Percentiles rank a stretch among this genome's conserved stretches.
Evolutionary conservation across 2,797 vertebrate species (phyloP).

Genomic region (Cryptoprocta ferox): DNA sequence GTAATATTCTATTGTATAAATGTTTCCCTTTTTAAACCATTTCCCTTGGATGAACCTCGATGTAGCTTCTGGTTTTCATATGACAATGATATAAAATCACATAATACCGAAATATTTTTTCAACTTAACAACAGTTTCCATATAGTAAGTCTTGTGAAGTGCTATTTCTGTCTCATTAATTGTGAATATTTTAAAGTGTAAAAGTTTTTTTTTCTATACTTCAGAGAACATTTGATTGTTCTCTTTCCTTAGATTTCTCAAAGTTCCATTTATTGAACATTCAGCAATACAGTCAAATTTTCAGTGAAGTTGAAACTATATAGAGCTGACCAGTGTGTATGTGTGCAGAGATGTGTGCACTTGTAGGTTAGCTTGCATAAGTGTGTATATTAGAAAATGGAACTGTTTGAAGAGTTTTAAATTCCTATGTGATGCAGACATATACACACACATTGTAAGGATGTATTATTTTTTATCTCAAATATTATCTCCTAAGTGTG

Average conservation of each 20-base stretch:
- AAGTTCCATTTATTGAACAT: neutral
- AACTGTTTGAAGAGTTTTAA: neutral
- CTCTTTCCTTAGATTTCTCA: neutral
- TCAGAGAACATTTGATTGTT: neutral
- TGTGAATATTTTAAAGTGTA: neutral
- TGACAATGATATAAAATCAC: neutral
- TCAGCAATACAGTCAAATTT: neutral
- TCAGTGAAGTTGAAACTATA: neutral
- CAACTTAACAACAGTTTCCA: neutral
- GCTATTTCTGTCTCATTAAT: neutral
- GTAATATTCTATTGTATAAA: too few relatives aligned
- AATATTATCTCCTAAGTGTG: neutral
- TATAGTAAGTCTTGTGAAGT: neutral
- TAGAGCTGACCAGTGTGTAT: neutral
- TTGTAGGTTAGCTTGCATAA: rapidly evolving
- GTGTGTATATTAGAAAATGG: neutral
- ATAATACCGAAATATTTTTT: neutral
- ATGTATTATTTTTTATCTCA: neutral
- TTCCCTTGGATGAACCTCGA: neutral
- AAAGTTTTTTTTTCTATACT: neutral
- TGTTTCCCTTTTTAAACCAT: neutral
- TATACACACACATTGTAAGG: neutral
- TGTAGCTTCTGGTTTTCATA: neutral
- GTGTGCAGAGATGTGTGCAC: neutral
- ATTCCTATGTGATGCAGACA: neutral